phyloP scores from a whole-genome alignment of 1,140 invertebrate species.

The Cheumatopsyche charites region DNA sequence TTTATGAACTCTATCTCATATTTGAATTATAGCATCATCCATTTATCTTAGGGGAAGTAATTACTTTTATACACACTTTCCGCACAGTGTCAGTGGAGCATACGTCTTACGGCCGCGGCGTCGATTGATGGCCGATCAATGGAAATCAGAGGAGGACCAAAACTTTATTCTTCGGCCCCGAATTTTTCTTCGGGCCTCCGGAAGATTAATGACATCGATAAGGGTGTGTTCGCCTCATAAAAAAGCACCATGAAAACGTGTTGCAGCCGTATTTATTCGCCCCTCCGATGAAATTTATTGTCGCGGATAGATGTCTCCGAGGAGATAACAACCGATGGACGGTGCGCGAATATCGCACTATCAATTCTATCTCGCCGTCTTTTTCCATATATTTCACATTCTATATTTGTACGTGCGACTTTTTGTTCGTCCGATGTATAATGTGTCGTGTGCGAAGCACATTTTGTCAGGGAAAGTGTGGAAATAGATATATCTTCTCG shows the following conservation, averaged over 20 bases:
- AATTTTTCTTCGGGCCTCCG: neutral
- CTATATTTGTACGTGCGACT: too few species aligned
- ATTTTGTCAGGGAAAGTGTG: too few species aligned
- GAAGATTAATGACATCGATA: constrained; percentile 23
- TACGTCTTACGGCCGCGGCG: neutral
- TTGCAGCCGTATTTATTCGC: constrained; percentile 13
- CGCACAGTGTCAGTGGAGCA: too few species aligned
- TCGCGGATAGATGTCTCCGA: constrained; percentile 15
- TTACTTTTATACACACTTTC: too few species aligned
- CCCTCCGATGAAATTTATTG: constrained; percentile 18
- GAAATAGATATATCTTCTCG: too few species aligned
- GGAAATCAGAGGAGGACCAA: constrained; percentile 8
- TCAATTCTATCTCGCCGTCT: too few species aligned
- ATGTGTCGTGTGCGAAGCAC: too few species aligned
- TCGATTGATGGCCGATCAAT: constrained; percentile 9
- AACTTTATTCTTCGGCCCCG: constrained; percentile 3
- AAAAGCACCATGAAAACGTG: neutral
- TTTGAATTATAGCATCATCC: too few species aligned
- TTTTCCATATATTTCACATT: too few species aligned
- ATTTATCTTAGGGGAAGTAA: too few species aligned
- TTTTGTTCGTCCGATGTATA: too few species aligned
- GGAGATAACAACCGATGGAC: constrained; percentile 6
- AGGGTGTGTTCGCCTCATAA: constrained; percentile 7
- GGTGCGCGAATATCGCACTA: neutral
- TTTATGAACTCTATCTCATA: too few species aligned